phyloP scores from a whole-genome alignment of 2,113 vertebrate genomes.

The Terrapene triunguis region DNA sequence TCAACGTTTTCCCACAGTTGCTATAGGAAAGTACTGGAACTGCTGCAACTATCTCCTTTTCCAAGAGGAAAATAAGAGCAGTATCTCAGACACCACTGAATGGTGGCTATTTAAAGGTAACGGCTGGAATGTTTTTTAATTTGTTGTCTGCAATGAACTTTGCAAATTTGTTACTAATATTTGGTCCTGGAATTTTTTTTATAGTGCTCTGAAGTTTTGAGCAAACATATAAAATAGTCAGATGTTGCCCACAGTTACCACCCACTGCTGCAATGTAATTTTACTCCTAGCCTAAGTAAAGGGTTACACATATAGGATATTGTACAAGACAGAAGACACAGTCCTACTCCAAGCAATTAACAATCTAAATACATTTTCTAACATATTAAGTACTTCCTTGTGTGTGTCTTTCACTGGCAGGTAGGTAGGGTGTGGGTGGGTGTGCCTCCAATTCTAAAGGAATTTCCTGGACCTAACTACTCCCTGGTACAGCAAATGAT shows the following conservation, averaged over 20 bases:
- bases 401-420: not conserved
- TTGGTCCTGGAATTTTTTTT: constrained; percentile 18
- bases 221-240: not conserved
- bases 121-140: not conserved
- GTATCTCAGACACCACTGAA: not conserved
- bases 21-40: constrained; percentile 25
- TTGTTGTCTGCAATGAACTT: not conserved
- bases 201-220: not conserved
- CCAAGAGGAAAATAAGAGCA: constrained; percentile 21
- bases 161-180: not conserved
- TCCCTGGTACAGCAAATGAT: not conserved
- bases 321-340: not conserved
- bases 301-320: not conserved
- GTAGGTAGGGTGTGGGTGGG: not conserved
- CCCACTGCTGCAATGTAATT: not conserved
- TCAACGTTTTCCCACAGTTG: constrained; percentile 3
- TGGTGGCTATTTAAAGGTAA: not conserved
- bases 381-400: not conserved
- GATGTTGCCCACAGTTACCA: not conserved
- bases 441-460: constrained; percentile 5
- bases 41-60: constrained; percentile 62
- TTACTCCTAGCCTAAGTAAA: not conserved
- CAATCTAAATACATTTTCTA: constrained; percentile 13
- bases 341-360: not conserved
- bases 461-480: not conserved